Evolutionary conservation across 2,113 vertebrate species (phyloP).

Genomic region (Zosterops lateralis): DNA sequence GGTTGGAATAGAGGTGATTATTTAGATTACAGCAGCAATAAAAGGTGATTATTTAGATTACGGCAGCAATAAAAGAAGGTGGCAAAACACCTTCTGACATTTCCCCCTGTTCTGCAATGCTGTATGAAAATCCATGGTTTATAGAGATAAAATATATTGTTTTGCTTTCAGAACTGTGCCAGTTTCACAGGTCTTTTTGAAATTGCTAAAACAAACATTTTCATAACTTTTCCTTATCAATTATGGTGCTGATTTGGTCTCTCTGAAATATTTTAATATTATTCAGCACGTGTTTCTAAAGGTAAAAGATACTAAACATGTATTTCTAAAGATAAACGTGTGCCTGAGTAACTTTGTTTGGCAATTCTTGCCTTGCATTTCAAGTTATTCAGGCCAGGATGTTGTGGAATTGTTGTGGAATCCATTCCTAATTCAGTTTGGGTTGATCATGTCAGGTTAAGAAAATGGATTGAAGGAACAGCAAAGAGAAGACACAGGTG

Average conservation of each 20-base stretch:
- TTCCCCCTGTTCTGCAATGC: background rate
- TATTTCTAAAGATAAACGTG: background rate
- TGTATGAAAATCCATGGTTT: background rate
- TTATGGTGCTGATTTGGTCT: background rate
- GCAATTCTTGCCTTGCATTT: background rate
- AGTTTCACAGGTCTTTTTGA: background rate
- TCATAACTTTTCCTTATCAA: background rate
- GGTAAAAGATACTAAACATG: background rate
- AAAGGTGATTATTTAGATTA: background rate
- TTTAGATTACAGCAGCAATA: background rate
- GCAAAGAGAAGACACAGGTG: background rate
- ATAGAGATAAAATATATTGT: background rate
- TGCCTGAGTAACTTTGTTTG: background rate
- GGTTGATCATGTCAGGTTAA: fast-evolving
- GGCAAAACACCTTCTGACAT: background rate
- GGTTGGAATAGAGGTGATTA: background rate
- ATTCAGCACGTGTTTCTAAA: background rate
- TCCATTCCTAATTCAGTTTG: background rate
- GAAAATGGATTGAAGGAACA: background rate
- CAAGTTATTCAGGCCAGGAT: background rate
- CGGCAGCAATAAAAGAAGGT: background rate
- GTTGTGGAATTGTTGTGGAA: background rate
- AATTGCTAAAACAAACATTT: background rate
- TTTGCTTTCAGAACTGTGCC: background rate
- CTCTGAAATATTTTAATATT: background rate